Evolutionary conservation across 2,888 invertebrate genomes (phyloP).

Genomic region (Ditylenchus weischeri): DNA sequence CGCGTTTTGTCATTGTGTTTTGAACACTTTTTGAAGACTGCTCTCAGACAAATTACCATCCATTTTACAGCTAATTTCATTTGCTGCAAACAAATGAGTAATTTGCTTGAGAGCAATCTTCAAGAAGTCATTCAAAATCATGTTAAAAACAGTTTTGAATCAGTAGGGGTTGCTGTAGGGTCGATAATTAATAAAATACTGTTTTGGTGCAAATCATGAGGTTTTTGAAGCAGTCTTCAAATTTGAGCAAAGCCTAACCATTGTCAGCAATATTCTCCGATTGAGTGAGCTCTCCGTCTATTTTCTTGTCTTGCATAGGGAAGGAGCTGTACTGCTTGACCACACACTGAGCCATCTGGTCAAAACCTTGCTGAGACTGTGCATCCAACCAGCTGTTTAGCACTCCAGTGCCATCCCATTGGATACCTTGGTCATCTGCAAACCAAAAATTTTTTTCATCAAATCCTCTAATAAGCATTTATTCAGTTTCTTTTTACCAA

Average conservation of each 20-base stretch:
- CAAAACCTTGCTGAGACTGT: constrained; percentile 28
- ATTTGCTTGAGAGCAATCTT: too few species aligned
- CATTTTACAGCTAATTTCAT: too few species aligned
- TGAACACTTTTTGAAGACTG: too few species aligned
- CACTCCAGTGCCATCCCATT: constrained; percentile 38
- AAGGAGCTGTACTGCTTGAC: constrained; percentile 32
- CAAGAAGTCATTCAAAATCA: too few species aligned
- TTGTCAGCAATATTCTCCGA: constrained; percentile 62
- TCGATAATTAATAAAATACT: too few species aligned
- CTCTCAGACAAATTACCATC: too few species aligned
- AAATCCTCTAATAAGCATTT: too few species aligned
- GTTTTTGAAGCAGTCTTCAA: constrained; percentile 53
- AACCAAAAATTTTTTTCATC: background rate
- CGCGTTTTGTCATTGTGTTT: too few species aligned
- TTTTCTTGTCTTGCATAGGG: constrained; percentile 2
- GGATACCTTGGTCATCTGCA: constrained; percentile 39
- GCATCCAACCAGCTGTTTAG: constrained; percentile 39
- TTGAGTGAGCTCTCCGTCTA: constrained; percentile 59
- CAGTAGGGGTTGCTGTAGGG: too few species aligned
- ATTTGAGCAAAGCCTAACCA: constrained; percentile 49
- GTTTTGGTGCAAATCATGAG: too few species aligned
- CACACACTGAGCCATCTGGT: constrained; percentile 41
- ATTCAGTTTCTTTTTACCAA: constrained; percentile 59
- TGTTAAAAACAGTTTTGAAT: too few species aligned
- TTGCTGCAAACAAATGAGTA: too few species aligned